Percentiles rank a stretch among this genome's conserved stretches.
Conservation (phyloP, 2,797 vertebrate species). For the Pseudocheirus occidentalis region DNA sequence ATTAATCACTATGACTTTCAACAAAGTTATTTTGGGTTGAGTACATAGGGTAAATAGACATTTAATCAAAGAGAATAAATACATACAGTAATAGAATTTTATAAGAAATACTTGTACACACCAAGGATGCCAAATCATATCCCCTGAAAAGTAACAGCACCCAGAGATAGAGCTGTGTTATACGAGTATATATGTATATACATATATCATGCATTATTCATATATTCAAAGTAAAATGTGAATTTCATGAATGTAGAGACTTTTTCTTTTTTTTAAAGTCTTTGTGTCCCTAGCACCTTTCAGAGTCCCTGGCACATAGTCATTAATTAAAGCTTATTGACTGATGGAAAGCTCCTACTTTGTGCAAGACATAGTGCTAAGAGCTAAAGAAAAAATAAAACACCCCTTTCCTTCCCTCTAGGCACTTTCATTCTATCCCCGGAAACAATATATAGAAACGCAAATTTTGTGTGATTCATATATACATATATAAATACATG, state of each 20-base stretch:
- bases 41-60: not conserved
- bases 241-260: not conserved
- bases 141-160: not conserved
- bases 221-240: not conserved
- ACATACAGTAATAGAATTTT: not conserved
- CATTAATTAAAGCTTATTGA: not conserved
- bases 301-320: not conserved
- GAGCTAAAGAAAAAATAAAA: not conserved
- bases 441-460: not conserved
- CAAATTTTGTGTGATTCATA: not conserved
- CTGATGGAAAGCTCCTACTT: not conserved
- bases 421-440: not conserved
- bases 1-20: not conserved
- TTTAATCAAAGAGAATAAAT: not conserved
- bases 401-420: not conserved
- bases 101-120: not conserved
- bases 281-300: not conserved
- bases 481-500: not conserved
- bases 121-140: not conserved
- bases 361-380: not conserved
- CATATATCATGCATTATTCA: not conserved
- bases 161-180: not conserved
- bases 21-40: not conserved
- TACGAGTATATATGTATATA: not conserved
- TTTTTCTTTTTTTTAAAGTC: not conserved